Base-by-base conservation (phyloP, 2,113 vertebrate genomes). In the Excalfactoria chinensis region DNA sequence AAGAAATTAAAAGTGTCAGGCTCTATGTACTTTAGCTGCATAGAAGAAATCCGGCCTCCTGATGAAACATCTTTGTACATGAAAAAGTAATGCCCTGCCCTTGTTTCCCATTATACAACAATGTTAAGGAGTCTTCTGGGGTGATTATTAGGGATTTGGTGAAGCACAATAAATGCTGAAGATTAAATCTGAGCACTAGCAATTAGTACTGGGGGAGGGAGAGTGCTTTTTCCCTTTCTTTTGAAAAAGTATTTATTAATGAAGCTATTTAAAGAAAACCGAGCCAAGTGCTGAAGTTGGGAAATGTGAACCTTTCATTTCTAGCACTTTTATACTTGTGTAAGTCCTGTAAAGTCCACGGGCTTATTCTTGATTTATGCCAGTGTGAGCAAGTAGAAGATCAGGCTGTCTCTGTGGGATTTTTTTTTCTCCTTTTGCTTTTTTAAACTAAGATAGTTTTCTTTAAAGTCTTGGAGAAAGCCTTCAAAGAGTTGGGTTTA, bases 1-100 rank as follows among this genome's bases (percentile, higher is more conserved):
- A 95, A 96, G 93, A 97, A 97, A 97, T 97, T 97, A 96, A 97
- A 96, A 97, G 93, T 96, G 96, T 97, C 95, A 97, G 96, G 86
- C 93, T 94, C 89, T 93, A 76, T 93, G 92, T 96, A 90, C 88
- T 94, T 93, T 89, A 97, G 93, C 89, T 93, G 89, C 86, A 92
- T 95, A 92, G 95, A 95, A 97, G 95, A 95, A 93, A 97, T 95
- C 71, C 91, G 96, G 90, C 92, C 92, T 96, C 95, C 92, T 82
- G 92, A 96, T 96, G 97, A 96, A 97, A 95, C 94, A 95, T 96
- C 92, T 93, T 92, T 93, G 94, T 95, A 95, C 95, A 95, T 97
- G 93, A 96, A 97, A 97, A 96, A 96, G 95, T 97, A 97, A 97
- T 97, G 95, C 93, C 91, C 88, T 96, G 92, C 89, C 92, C 95